These are phyloP conservation scores for Verasper variegatus DNA, from an alignment of 2,113 vertebrate genomes.

Conservation along the genomic window DNA sequence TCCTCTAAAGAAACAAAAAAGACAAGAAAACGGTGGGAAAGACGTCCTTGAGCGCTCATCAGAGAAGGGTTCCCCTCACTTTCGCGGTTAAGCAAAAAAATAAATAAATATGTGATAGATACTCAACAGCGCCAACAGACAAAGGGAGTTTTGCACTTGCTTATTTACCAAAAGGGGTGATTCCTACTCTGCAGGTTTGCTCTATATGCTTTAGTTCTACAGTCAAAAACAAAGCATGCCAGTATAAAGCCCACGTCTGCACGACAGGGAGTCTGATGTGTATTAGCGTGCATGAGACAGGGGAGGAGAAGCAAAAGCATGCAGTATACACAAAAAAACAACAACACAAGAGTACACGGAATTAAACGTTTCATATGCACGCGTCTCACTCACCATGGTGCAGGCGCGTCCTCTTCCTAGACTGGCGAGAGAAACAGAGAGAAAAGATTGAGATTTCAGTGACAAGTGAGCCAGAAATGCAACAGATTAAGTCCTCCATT, in stretches of 20 bases:
- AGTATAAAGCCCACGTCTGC: constrained; percentile 37
- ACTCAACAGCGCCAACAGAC: constrained; percentile 92
- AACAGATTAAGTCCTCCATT: constrained; percentile 73
- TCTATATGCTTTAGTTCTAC: constrained; percentile 75
- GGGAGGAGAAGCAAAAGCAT: constrained; percentile 52
- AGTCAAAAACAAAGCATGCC: constrained; percentile 64
- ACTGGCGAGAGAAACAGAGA: constrained; percentile 17
- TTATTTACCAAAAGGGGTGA: constrained; percentile 89
- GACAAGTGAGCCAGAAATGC: constrained; percentile 70
- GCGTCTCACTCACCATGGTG: constrained; percentile 87
- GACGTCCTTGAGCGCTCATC: constrained; percentile 62
- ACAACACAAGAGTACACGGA: constrained; percentile 71
- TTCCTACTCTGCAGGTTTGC: constrained; percentile 85
- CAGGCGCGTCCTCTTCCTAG: constrained; percentile 68
- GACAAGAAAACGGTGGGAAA: constrained; percentile 48
- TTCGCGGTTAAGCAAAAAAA: constrained; percentile 58
- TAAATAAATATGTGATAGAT: constrained; percentile 68
- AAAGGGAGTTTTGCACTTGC: constrained; percentile 84
- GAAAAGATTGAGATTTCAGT: constrained; percentile 62
- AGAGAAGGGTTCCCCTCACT: constrained; percentile 77
- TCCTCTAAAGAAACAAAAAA: constrained; percentile 57
- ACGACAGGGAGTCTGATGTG: constrained; percentile 31
- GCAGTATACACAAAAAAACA: constrained; percentile 58
- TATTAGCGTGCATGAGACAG: constrained; percentile 48
- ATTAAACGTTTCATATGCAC: constrained; percentile 81